A percentile compares a stretch with the other conserved stretches of the same genome.
These are phyloP conservation scores for Microplitis deprimator DNA, from an alignment of 2,888 invertebrate species.

Conservation along the genomic window DNA sequence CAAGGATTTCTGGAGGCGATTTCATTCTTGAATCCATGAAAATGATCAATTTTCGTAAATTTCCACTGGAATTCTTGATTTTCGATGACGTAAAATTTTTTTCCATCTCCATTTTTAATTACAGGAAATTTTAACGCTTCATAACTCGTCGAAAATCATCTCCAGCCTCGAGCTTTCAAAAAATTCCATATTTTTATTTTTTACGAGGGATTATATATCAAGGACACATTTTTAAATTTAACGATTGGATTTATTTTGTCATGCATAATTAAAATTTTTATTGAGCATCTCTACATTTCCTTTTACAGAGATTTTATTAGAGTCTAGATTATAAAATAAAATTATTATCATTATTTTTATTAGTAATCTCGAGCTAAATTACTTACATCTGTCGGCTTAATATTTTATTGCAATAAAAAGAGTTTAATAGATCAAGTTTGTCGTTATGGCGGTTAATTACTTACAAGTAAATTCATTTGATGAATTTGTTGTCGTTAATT, in stretches of 20 bases:
- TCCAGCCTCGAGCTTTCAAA: neutral
- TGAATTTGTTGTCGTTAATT: neutral
- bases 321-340: neutral
- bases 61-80: too few species aligned
- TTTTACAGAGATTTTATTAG: slow-evolving; percentile 33
- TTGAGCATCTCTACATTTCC: slow-evolving; percentile 52
- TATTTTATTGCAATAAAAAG: neutral
- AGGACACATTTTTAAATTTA: slow-evolving; percentile 60
- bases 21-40: too few species aligned
- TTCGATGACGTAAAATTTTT: too few species aligned
- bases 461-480: neutral
- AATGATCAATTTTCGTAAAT: too few species aligned
- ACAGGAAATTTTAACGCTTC: too few species aligned
- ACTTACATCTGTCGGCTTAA: neutral
- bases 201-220: slow-evolving; percentile 57
- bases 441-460: neutral
- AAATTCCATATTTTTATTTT: neutral
- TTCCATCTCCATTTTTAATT: too few species aligned
- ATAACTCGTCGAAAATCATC: too few species aligned
- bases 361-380: neutral
- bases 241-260: slow-evolving; percentile 66
- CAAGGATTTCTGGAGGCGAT: too few species aligned
- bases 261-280: slow-evolving; percentile 57
- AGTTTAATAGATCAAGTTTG: neutral
- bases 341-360: neutral